These are phyloP conservation scores for Mirza zaza DNA, from an alignment of 2,113 vertebrate genomes.

Conservation along the genomic window DNA sequence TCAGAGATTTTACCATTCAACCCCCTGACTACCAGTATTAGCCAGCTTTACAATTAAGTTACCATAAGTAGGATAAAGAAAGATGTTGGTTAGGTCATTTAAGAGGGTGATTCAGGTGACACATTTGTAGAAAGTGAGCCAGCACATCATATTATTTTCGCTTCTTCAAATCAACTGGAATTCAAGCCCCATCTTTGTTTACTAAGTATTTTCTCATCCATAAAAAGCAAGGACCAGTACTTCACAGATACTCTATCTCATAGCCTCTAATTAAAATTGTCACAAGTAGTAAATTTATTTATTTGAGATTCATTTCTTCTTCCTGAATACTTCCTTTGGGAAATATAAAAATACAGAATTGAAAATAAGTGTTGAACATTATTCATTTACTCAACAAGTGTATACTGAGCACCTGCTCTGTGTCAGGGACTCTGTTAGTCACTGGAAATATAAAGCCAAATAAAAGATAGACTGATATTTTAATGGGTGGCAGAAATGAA, in stretches of 20 bases:
- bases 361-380: background rate
- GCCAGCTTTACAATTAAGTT: background rate
- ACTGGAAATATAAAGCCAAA: background rate
- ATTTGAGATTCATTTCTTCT: background rate
- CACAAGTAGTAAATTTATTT: background rate
- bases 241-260: background rate
- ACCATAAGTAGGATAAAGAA: background rate
- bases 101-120: background rate
- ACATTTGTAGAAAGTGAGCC: background rate
- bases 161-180: background rate
- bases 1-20: background rate
- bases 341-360: background rate
- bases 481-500: background rate
- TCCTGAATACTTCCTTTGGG: background rate
- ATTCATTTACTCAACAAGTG: background rate
- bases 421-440: background rate
- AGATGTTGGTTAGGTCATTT: background rate
- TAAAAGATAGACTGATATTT: background rate
- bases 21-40: background rate
- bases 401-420: background rate
- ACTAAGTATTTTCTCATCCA: background rate
- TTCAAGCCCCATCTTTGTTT: background rate
- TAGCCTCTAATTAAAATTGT: background rate
- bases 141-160: background rate
- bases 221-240: background rate